phyloP scores from a whole-genome alignment of 2,888 invertebrate genomes.

The Barypeithes pellucidus region DNA sequence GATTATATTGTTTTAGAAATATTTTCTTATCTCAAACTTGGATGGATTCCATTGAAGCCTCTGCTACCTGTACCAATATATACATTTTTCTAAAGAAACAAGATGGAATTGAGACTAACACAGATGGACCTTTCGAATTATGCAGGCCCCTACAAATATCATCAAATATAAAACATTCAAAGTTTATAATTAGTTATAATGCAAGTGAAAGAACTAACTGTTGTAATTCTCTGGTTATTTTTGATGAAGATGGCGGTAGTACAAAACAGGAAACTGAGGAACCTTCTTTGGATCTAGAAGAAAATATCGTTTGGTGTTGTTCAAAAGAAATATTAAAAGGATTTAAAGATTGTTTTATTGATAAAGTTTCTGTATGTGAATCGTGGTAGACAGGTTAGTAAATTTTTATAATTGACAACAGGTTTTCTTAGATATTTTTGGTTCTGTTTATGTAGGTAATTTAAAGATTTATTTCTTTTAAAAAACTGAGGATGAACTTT shows the following conservation, averaged over 20 bases:
- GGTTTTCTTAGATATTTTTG: no score
- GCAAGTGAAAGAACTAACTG: constrained; percentile 58
- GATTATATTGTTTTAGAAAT: constrained; percentile 56
- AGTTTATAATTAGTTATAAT: constrained; percentile 59
- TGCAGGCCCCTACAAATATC: constrained; percentile 61
- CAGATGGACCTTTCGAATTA: constrained; percentile 67
- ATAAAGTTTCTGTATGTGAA: constrained; percentile 74
- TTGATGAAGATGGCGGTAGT: constrained; percentile 31
- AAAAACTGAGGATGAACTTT: no score
- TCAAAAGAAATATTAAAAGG: constrained; percentile 74
- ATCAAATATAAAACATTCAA: constrained; percentile 60
- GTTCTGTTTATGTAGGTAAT: no score
- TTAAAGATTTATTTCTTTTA: no score
- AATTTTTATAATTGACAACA: no score
- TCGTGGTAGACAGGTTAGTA: constrained; percentile 67
- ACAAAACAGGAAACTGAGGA: not conserved
- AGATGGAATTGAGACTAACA: constrained; percentile 10
- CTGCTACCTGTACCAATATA: constrained; percentile 61
- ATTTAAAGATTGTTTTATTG: constrained; percentile 74
- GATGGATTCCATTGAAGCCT: constrained; percentile 60
- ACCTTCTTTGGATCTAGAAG: constrained; percentile 23
- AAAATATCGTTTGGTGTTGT: constrained; percentile 72
- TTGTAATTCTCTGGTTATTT: constrained; percentile 61
- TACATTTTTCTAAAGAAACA: constrained; percentile 60
- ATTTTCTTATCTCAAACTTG: constrained; percentile 63